Conservation (phyloP, 2,888 invertebrate species). For the Silvanus unidentatus region DNA sequence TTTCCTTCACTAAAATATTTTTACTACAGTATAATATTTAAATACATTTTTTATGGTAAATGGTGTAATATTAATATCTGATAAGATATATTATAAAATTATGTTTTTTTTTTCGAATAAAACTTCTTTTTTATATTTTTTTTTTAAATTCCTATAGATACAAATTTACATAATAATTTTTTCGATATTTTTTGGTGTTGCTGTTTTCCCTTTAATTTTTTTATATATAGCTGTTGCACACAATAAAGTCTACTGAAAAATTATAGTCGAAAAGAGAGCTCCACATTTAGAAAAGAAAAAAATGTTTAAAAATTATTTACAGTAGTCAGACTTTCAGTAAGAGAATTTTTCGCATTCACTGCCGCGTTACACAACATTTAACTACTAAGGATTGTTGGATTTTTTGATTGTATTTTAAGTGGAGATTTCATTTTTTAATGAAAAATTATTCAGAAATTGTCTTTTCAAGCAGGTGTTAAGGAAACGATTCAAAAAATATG, state of each 20-base stretch:
- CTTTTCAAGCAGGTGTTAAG: no score
- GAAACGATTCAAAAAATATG: slow-evolving; percentile 15
- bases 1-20: slow-evolving; percentile 27
- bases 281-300: slow-evolving; percentile 5
- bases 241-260: neutral
- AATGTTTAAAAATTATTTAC: slow-evolving; percentile 19
- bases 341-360: slow-evolving; percentile 18
- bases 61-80: slow-evolving; percentile 31
- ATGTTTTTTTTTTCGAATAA: slow-evolving; percentile 27
- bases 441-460: slow-evolving; percentile 3
- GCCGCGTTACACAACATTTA: slow-evolving; percentile 16
- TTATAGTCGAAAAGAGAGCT: neutral
- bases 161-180: slow-evolving; percentile 37
- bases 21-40: slow-evolving; percentile 33
- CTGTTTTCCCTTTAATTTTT: slow-evolving; percentile 18
- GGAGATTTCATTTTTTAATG: slow-evolving; percentile 8
- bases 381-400: slow-evolving; percentile 34
- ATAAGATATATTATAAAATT: slow-evolving; percentile 15
- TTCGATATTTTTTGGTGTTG: slow-evolving; percentile 40
- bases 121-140: slow-evolving; percentile 16
- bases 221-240: no score
- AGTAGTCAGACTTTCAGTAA: slow-evolving; percentile 25
- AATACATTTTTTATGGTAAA: slow-evolving; percentile 25
- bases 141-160: slow-evolving; percentile 33
- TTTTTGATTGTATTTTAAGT: slow-evolving; percentile 32